phyloP scores from a whole-genome alignment of 2,888 invertebrate genomes.

The Acanthosoma haemorrhoidale region DNA sequence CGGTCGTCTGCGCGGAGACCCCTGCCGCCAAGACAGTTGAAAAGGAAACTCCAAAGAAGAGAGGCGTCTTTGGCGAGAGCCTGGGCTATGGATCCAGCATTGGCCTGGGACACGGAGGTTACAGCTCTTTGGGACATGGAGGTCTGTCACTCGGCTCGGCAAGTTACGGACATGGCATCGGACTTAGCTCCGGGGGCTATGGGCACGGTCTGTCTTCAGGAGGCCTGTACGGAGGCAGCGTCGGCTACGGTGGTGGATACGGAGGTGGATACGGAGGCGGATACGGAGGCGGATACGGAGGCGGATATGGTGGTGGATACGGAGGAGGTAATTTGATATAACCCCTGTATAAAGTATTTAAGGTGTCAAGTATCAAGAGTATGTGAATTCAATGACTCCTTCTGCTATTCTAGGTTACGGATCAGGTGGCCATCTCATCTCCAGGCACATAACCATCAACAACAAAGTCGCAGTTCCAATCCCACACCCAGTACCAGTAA shows the following conservation, averaged over 20 bases:
- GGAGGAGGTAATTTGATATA: not conserved
- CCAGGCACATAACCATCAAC: slow-evolving; percentile 34
- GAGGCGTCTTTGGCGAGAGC: slow-evolving; percentile 21
- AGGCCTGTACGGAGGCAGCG: slow-evolving; percentile 2
- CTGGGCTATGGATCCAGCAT: slow-evolving; percentile 20
- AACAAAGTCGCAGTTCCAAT: slow-evolving; percentile 40
- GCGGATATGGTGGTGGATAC: not conserved
- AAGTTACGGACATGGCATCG: slow-evolving; percentile 11
- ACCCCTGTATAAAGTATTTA: not conserved
- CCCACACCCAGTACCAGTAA: slow-evolving; percentile 42
- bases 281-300: not conserved
- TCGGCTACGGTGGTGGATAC: slow-evolving; percentile 1
- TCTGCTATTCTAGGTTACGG: not conserved
- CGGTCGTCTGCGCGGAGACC: slow-evolving; percentile 24
- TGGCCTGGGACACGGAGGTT: slow-evolving; percentile 18
- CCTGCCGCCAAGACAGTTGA: slow-evolving; percentile 4
- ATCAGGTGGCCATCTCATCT: slow-evolving; percentile 29
- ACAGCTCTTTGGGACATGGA: slow-evolving; percentile 7
- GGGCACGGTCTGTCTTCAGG: slow-evolving; percentile 15
- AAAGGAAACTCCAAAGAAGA: slow-evolving; percentile 4
- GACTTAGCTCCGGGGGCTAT: slow-evolving; percentile 22
- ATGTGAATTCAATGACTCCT: not conserved
- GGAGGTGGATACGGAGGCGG: not conserved
- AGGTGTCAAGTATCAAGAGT: not conserved
- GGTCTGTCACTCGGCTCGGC: slow-evolving; percentile 20